Base-by-base conservation (phyloP, 1,140 invertebrate genomes). In the Drosophila albomicans region DNA sequence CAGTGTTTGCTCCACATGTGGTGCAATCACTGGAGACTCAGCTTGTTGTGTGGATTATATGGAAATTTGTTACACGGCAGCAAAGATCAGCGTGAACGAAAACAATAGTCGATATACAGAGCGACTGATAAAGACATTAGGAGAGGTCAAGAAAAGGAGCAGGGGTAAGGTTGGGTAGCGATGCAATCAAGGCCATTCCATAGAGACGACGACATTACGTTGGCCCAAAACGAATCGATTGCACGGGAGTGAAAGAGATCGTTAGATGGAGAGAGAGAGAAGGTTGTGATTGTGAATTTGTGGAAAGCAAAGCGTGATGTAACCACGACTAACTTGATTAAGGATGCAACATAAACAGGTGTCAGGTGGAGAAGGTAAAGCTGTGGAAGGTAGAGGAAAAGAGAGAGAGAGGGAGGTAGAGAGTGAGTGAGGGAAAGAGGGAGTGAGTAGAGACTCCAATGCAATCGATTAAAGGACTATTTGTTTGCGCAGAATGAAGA, bases 221-320 rank as follows among this genome's bases (percentile, higher is more conserved):
- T 63, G 48, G 74, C 46, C 70, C 84, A 89, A 69, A 89, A 51
- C 84, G 84, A 87, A 87, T 87, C 74, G 70, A 87, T 89, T 87
- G 73, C 63, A 62, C 64, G 72, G 71, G 20, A 78, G 38, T 10
- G 10, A 62, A 8, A n/a, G 59, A 49, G 28, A 62, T n/a, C 38
- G 46, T 3, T 16, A 38, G 35, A 3, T 7, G 5, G 5, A 32
- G 32, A 43, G 25, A 61, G n/a, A 61, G 32, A 51, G 52, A 15
- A 1, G 45, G 43, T 5, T 51, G 10, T 41, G 45, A 65, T 78
- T 77, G 58, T 68, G 56, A 71, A 65, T 70, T 56, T 69, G 57
- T 48, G 48, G 11, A 38, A 43, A 69, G 15, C 30, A 25, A 25
- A 48, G 28, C 75, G 75, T 77, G 70, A 46, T 74, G 70, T 45